Evolutionary conservation across 1,140 invertebrate genomes (phyloP).

Genomic region (Drosophila grimshawi): DNA sequence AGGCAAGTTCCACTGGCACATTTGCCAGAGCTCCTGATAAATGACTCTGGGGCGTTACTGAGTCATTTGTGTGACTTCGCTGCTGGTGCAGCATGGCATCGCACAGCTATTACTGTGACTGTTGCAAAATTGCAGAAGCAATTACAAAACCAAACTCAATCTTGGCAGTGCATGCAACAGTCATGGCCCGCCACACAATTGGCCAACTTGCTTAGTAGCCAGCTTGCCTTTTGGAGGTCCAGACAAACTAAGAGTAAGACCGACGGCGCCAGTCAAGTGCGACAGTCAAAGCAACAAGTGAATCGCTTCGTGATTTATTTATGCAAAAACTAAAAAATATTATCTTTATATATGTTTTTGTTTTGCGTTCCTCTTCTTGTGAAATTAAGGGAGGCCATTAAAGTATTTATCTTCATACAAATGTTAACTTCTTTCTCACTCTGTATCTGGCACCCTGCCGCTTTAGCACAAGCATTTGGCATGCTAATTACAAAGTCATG

Average conservation of each 20-base stretch:
- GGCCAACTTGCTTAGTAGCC: slow-evolving; percentile 57
- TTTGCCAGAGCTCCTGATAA: slow-evolving; percentile 49
- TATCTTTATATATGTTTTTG: slow-evolving; percentile 51
- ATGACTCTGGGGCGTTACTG: slow-evolving; percentile 52
- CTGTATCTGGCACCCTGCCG: not conserved
- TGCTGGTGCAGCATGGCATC: slow-evolving; percentile 12
- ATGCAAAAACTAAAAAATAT: slow-evolving; percentile 76
- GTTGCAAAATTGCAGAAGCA: slow-evolving; percentile 58
- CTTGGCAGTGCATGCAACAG: slow-evolving; percentile 47
- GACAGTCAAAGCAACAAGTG: slow-evolving; percentile 52
- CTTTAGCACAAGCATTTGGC: slow-evolving; percentile 38
- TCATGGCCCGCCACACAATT: slow-evolving; percentile 70
- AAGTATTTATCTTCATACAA: slow-evolving; percentile 25
- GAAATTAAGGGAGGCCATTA: slow-evolving; percentile 54
- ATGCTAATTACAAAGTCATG: slow-evolving; percentile 67
- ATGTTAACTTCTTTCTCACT: not conserved
- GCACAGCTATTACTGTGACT: slow-evolving; percentile 15
- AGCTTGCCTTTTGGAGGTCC: slow-evolving; percentile 28
- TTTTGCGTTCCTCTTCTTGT: slow-evolving; percentile 49
- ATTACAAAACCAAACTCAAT: slow-evolving; percentile 71
- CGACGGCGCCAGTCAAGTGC: slow-evolving; percentile 64
- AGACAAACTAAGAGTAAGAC: slow-evolving; percentile 6
- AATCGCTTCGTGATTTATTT: slow-evolving; percentile 70
- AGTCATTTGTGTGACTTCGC: slow-evolving; percentile 36
- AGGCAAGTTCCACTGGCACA: slow-evolving; percentile 37